Evolutionary conservation across 2,113 vertebrate genomes (phyloP), one percentile per base, ranked within the genome.

Genomic region (Colius striatus): DNA sequence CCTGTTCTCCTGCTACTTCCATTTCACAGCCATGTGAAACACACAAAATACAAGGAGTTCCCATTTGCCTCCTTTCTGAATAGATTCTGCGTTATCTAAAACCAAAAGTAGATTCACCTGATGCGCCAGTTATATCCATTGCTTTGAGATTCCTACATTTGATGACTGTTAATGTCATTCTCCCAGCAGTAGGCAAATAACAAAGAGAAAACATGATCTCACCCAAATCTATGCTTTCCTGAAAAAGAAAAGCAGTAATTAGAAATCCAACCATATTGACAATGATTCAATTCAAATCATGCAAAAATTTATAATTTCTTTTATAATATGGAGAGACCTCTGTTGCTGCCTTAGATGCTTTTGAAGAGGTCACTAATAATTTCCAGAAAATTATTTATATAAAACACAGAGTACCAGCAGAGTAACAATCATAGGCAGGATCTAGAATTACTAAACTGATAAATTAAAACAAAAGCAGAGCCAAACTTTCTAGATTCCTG

Each of bases 151-250:
- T 99, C 89, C 99, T 98, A 97, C 99, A 99, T 95, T 99, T 99
- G 98, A 99, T 99, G 95, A 99, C 99, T 2, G 99, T 99, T 85
- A 99, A 95, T 38, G 99, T 99, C 99, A 99, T 99, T 77, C 99
- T 98, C 30, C 99, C 99, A 21, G 99, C 99, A 61, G 99, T 99
- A 77, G 99, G 99, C 89, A 99, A 98, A 96, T 99, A 99, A 97
- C 99, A 99, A 91, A 99, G 98, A 67, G 99, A 99, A 97, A 99
- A 99, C 99, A 99, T 99, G 96, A 99, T 99, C 97, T 99, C 99
- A 48, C 99, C 99, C 93, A 99, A 97, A 97, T 99, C 99, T 91
- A 99, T 97, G 32, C 99, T 99, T 96, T 99, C 99, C 99, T 99
- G 89, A 60, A 96, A 95, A 91, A 94, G 45, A 84, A 96, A 91